Base-by-base conservation (phyloP, 2,113 vertebrate genomes). In the Myrmophylax atrothorax region DNA sequence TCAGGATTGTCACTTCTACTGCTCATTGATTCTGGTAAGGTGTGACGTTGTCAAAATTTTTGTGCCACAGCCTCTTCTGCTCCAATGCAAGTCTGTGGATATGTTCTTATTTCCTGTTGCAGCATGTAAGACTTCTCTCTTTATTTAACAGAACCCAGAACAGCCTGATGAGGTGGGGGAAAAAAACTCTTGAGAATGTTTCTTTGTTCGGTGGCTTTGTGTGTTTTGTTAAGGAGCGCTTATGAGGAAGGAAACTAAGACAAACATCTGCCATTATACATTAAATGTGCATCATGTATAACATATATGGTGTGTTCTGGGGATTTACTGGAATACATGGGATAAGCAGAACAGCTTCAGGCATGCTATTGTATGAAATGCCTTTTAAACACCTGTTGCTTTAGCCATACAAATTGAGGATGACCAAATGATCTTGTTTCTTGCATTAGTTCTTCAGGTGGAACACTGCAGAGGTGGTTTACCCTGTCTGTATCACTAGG, bases 271-370 rank as follows among this genome's bases (percentile, higher is more conserved):
- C 58, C 1, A 0, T 40, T 85, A 10, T 6, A 20, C 0, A 0
- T 63, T 50, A 63, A 89, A 17, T 0, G 0, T 38, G 10, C 24
- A 18, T 56, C 14, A n/a, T 9, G 8, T 49, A 2, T 49, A 16
- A 38, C 0, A 0, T 42, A 5, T 16, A 0, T 63, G 35, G 10
- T 4, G 1, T 18, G 9, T 88, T 88, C 37, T 86, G 35, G 67
- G 47, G 14, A 12, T 76, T 92, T 93, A 13, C 42, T 87, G 74
- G 22, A 38, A 37, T 60, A 42, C 17, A 44, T 40, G 67, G 18
- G 63, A 50, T 59, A 76, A 60, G 44, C 44, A 33, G 35, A 56
- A 12, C 44, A 56, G 12, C 58, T 86, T 85, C 26, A 38, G 49
- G 31, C 2, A 0, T 47, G 20, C 42, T 74, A 10, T 2, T 82